Evolutionary conservation across 2,797 vertebrate species (phyloP).

Genomic region (Platalea minor): DNA sequence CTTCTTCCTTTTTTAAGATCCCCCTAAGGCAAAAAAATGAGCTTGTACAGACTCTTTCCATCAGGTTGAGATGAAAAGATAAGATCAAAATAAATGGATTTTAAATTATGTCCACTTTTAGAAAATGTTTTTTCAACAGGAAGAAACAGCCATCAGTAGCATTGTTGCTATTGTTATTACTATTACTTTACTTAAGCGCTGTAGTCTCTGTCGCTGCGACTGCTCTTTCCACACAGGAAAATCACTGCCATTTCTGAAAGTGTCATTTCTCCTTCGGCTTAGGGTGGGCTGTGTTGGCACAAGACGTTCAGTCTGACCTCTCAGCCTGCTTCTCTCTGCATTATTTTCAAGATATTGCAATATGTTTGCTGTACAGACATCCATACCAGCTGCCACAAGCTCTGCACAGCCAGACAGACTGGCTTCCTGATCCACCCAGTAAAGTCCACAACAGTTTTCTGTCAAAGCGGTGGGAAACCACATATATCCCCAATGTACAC

Average conservation of each 20-base stretch:
- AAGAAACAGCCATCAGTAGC: neutral
- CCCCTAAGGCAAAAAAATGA: neutral
- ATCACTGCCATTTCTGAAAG: neutral
- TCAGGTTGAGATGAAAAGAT: neutral
- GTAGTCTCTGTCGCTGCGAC: neutral
- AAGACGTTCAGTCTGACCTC: neutral
- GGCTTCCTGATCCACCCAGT: neutral
- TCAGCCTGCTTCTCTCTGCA: neutral
- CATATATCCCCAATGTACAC: rapidly evolving
- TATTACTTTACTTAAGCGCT: neutral
- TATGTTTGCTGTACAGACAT: neutral
- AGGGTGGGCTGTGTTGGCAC: neutral
- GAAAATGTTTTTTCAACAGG: neutral
- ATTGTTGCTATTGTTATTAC: neutral
- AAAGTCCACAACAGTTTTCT: neutral
- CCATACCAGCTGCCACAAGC: neutral
- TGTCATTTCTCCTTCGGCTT: neutral
- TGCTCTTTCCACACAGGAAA: neutral
- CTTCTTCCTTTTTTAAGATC: neutral
- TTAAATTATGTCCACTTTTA: neutral
- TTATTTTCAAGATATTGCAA: neutral
- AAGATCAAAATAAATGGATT: neutral
- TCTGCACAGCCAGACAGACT: neutral
- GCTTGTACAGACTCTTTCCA: neutral
- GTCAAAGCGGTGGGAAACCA: neutral